Evolutionary conservation across 37 sponge, comb jelly and placozoan genomes (phyloP).

Genomic region (Beroe forskalii): DNA sequence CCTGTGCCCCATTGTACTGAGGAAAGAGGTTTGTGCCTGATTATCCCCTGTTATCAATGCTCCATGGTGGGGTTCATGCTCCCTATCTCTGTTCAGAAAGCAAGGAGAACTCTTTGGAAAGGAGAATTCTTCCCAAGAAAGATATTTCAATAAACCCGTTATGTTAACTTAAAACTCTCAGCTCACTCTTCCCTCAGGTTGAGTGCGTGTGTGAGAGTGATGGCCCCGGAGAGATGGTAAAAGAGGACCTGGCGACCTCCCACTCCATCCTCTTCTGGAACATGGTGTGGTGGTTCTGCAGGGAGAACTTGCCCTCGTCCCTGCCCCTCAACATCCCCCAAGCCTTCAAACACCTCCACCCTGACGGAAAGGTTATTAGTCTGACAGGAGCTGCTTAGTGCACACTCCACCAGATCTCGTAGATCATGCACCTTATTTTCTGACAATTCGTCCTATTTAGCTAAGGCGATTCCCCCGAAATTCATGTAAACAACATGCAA

Average conservation of each 20-base stretch:
- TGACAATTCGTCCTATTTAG: too few relatives aligned
- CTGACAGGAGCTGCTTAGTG: too few relatives aligned
- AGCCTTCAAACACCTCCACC: conserved; percentile 59
- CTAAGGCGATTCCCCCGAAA: too few relatives aligned
- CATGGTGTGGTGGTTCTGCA: conserved; percentile 65
- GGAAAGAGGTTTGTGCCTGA: conserved; percentile 41
- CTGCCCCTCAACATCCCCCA: conserved; percentile 63
- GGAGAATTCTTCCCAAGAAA: too few relatives aligned
- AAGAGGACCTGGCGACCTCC: conserved; percentile 54
- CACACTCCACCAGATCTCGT: too few relatives aligned
- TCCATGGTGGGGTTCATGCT: too few relatives aligned
- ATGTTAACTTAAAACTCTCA: too few relatives aligned
- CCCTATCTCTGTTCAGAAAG: too few relatives aligned
- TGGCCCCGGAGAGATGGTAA: conserved; percentile 41
- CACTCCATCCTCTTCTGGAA: conserved; percentile 65
- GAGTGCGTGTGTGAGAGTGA: conserved; percentile 63
- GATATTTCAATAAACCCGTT: too few relatives aligned
- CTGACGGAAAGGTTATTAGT: conserved; percentile 1
- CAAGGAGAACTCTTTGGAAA: too few relatives aligned
- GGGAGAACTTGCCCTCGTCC: conserved; percentile 19
- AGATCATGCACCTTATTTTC: too few relatives aligned
- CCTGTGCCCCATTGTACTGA: conserved; percentile 39
- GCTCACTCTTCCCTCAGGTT: not conserved
- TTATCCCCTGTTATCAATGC: too few relatives aligned
- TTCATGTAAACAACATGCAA: not conserved